Evolutionary conservation across 2,113 vertebrate genomes (phyloP).

Genomic region (Physeter macrocephalus): DNA sequence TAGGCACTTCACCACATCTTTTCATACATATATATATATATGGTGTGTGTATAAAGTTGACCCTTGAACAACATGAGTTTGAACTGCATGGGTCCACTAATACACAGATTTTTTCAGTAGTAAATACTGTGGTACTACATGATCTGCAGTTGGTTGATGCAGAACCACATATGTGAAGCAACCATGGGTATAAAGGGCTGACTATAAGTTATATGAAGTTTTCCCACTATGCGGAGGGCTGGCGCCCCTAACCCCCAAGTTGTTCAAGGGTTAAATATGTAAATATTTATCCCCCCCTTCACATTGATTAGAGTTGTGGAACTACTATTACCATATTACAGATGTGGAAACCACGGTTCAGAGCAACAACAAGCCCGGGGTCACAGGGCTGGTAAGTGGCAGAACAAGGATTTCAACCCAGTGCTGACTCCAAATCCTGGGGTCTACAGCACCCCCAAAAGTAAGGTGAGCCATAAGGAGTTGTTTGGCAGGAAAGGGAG

Average conservation of each 20-base stretch:
- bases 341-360: neutral
- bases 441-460: neutral
- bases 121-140: too few species aligned
- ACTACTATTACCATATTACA: neutral
- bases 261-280: neutral
- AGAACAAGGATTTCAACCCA: neutral
- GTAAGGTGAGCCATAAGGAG: neutral
- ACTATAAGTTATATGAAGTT: too few species aligned
- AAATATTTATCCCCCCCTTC: neutral
- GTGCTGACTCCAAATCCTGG: neutral
- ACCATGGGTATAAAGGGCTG: too few species aligned
- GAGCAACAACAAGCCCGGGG: neutral
- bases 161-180: too few species aligned
- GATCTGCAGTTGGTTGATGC: too few species aligned
- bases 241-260: fast-evolving
- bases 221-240: neutral
- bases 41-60: neutral
- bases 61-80: neutral
- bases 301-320: neutral
- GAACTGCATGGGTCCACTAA: neutral
- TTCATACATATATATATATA: neutral
- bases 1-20: neutral
- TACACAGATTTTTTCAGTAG: neutral
- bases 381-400: neutral
- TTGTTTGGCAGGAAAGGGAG: neutral